Conservation (phyloP, 1,140 invertebrate genomes). For the Ladona fulva region DNA sequence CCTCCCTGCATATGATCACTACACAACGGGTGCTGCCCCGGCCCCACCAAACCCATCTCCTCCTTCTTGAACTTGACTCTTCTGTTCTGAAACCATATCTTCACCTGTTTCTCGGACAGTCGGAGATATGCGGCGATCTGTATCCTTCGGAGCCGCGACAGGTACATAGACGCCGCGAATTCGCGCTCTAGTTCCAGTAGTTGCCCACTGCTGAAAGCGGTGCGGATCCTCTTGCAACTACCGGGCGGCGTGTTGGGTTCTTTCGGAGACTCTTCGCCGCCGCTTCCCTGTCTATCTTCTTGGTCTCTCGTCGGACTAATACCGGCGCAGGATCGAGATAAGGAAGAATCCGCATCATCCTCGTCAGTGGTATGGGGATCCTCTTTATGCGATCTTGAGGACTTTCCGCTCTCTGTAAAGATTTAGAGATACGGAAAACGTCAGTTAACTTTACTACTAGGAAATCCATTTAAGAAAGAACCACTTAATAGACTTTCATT, state of each 20-base stretch:
- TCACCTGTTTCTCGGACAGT: slow-evolving; percentile 83
- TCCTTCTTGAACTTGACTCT: slow-evolving; percentile 88
- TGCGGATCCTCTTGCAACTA: slow-evolving; percentile 42
- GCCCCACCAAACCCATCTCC: slow-evolving; percentile 36
- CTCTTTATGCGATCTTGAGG: too few relatives aligned
- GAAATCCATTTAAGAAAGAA: too few relatives aligned
- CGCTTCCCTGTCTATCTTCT: too few relatives aligned
- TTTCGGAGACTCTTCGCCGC: too few relatives aligned
- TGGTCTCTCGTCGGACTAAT: too few relatives aligned
- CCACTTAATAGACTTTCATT: too few relatives aligned
- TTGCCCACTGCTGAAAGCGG: slow-evolving; percentile 49
- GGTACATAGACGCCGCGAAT: slow-evolving; percentile 47
- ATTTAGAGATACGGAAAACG: too few relatives aligned
- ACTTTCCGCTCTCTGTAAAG: too few relatives aligned
- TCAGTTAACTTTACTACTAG: too few relatives aligned
- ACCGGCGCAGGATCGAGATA: too few relatives aligned
- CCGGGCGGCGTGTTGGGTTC: not conserved
- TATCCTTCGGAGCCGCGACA: slow-evolving; percentile 45
- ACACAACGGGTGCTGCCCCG: not conserved
- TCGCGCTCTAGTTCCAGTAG: slow-evolving; percentile 47
- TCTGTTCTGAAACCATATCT: slow-evolving; percentile 90
- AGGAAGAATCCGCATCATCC: too few relatives aligned
- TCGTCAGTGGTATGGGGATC: too few relatives aligned
- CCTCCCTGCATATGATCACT: not conserved
- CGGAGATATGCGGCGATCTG: slow-evolving; percentile 51